Evolutionary conservation across 2,797 vertebrate genomes (phyloP), one percentile per base, ranked within the genome.

Genomic region (Odontamblyopus lacepedii): DNA sequence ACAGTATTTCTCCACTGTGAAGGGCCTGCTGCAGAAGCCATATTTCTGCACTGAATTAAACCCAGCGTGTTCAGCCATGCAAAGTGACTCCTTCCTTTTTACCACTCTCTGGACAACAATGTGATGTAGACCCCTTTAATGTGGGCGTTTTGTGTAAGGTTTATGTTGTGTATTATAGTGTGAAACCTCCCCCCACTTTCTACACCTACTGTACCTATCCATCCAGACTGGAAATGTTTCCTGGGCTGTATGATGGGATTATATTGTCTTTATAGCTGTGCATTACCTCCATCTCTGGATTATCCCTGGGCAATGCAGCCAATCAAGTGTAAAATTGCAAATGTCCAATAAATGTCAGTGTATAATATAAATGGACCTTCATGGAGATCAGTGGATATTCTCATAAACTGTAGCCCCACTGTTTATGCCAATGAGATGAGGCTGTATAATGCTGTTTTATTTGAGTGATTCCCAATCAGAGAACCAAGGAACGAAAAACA

Each of bases 1-100:
- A 87, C 87, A 90, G 85, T 78, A 87, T 66, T 63, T 81, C 57
- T 51, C 68, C 70, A 32, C 75, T 48, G 44, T 64, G 69, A 63
- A 30, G 0, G 15, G 19, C 51, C 29, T 0, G 29, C 32, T 66
- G 67, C 63, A 57, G 23, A 12, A 4, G 55, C 55, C 4, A 41
- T 44, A 32, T 38, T 27, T 23, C 63, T 66, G 65, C 73, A 59
- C 51, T 26, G 1, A 63, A 68, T 0, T 53, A 27, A 19, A 62
- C 55, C 18, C 30, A 51, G 23, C 63, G 38, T 64, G 4, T 15
- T 63, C 15, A 66, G 29, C 64, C 44, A 18, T 51, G 23, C 26
- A 29, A 27, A 48, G 23, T 66, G 7, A 29, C 15, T 8, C 23
- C 63, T 50, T 50, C 12, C 71, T 11, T 74, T 57, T 44, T 50